phyloP scores from a whole-genome alignment of 2,113 vertebrate genomes.

The Eonycteris spelaea region DNA sequence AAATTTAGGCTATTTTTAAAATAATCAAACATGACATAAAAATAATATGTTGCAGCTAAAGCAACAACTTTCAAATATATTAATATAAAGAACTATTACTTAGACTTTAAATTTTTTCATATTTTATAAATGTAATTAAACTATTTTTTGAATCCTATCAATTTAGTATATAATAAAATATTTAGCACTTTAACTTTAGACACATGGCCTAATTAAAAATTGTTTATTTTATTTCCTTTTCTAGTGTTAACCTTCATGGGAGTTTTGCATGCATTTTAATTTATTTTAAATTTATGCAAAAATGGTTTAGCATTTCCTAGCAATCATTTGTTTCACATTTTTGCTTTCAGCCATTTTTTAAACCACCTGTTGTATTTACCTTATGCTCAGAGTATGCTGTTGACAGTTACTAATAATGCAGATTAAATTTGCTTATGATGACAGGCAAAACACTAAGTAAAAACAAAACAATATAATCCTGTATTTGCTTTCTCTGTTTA shows the following conservation, averaged over 20 bases:
- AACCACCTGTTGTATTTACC: conserved; percentile 83
- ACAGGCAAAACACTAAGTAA: conserved; percentile 78
- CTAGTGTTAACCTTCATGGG: conserved; percentile 75
- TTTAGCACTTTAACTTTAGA: conserved; percentile 60
- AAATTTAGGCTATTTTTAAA: neutral
- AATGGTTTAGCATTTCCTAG: conserved; percentile 78
- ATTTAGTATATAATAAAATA: conserved; percentile 57
- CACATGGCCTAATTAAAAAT: conserved; percentile 71
- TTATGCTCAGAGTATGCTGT: conserved; percentile 80
- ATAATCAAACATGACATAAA: neutral
- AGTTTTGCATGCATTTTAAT: conserved; percentile 74
- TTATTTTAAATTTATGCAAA: conserved; percentile 81
- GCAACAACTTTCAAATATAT: neutral
- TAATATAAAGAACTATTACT: conserved; percentile 27
- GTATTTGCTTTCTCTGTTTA: conserved; percentile 49
- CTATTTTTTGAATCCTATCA: conserved; percentile 51
- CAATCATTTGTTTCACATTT: conserved; percentile 80
- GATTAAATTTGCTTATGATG: conserved; percentile 81
- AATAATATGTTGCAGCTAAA: neutral
- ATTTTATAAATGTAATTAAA: conserved; percentile 22
- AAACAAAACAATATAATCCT: conserved; percentile 73
- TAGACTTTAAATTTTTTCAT: neutral
- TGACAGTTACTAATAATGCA: conserved; percentile 85
- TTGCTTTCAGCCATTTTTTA: conserved; percentile 78
- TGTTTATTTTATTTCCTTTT: conserved; percentile 77